These are phyloP conservation scores for Coremacera marginata DNA, from an alignment of 2,888 invertebrate species.

Conservation along the genomic window DNA sequence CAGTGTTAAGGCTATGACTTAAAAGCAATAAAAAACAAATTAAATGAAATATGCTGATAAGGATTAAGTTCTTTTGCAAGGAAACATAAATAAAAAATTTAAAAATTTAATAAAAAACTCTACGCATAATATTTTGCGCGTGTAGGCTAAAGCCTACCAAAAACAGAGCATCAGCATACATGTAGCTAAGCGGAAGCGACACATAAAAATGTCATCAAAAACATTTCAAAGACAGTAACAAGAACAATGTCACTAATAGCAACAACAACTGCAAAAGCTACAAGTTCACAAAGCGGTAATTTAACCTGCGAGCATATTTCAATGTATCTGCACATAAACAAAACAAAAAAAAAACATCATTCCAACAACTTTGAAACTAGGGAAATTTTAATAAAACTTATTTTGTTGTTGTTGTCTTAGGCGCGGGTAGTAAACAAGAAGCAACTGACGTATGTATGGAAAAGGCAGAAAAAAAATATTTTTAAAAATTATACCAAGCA, in stretches of 20 bases:
- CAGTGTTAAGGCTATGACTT: too few species aligned
- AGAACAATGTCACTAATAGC: background rate
- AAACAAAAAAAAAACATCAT: background rate
- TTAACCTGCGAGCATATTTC: background rate
- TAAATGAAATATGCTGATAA: too few species aligned
- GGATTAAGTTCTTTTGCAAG: too few species aligned
- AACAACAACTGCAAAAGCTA: background rate
- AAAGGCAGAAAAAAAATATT: background rate
- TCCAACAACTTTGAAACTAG: too few species aligned
- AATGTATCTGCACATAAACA: background rate
- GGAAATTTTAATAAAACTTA: too few species aligned
- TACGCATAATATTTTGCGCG: background rate
- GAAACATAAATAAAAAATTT: too few species aligned
- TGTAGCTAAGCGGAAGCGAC: background rate
- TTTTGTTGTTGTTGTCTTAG: too few species aligned
- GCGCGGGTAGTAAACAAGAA: too few species aligned
- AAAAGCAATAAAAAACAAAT: too few species aligned
- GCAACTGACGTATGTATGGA: background rate
- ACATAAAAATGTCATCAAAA: slow-evolving; percentile 3
- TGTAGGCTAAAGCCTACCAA: too few species aligned
- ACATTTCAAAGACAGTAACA: background rate
- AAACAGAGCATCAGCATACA: background rate
- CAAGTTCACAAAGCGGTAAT: background rate
- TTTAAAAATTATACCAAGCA: background rate
- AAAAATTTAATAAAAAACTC: background rate